Evolutionary conservation across 2,797 vertebrate genomes (phyloP).

Genomic region (Mormyrus hasselquistii): DNA sequence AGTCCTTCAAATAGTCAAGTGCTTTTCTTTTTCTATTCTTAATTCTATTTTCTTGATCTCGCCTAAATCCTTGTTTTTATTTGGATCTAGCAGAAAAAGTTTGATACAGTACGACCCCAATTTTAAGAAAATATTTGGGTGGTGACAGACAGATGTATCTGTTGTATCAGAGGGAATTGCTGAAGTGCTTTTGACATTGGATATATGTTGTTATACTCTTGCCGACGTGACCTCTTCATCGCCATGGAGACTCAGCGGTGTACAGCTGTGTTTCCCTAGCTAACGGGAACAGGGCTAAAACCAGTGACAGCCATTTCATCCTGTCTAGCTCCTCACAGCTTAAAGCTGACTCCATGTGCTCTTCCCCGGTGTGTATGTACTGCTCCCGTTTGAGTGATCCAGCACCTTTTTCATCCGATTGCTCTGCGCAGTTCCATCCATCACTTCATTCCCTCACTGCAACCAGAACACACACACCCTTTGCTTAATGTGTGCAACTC

Average conservation of each 20-base stretch:
- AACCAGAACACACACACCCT: not conserved
- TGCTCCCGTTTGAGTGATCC: not conserved
- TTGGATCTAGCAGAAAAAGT: not conserved
- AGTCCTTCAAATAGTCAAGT: not conserved
- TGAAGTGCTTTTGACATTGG: not conserved
- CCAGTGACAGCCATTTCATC: not conserved
- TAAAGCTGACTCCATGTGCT: not conserved
- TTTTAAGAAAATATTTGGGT: not conserved
- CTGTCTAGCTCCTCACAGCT: not conserved
- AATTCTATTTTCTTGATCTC: not conserved
- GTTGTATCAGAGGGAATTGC: not conserved
- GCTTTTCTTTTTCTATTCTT: not conserved
- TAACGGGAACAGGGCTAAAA: not conserved
- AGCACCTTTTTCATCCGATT: not conserved
- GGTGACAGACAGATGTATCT: not conserved
- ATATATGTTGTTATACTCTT: not conserved
- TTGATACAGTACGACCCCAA: not conserved
- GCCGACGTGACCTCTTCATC: not conserved
- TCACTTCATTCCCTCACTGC: not conserved
- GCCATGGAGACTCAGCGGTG: not conserved
- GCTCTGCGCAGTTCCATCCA: not conserved
- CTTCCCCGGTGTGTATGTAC: not conserved
- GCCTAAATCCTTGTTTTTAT: not conserved
- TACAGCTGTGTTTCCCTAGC: not conserved
- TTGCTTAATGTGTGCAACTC: not conserved